A percentile compares a stretch with the other conserved stretches of the same genome.
Conservation (phyloP, 2,113 vertebrate species). For the Monopterus albus region DNA sequence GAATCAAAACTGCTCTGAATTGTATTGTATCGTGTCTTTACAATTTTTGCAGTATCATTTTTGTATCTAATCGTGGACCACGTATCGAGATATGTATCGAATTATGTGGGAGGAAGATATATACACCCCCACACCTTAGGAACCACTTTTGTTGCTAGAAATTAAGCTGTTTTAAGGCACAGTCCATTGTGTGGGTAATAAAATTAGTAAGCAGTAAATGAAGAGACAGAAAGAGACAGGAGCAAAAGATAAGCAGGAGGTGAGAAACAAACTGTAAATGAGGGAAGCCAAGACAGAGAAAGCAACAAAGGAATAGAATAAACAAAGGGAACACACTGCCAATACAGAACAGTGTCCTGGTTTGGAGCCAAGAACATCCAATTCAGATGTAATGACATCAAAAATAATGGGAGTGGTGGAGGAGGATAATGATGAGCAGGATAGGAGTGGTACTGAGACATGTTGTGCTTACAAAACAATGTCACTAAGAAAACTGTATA, state of each 20-base stretch:
- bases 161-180: neutral
- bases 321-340: neutral
- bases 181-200: neutral
- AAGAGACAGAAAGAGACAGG: neutral
- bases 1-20: too few species aligned
- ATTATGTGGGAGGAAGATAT: too few species aligned
- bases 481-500: too few species aligned
- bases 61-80: too few species aligned
- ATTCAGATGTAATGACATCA: neutral
- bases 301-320: neutral
- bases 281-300: conserved; percentile 7
- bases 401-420: neutral
- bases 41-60: too few species aligned
- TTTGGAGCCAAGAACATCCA: neutral
- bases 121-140: too few species aligned
- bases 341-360: neutral
- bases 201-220: neutral
- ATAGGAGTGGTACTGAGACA: neutral
- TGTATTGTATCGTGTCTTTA: too few species aligned
- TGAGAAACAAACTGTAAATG: conserved; percentile 22
- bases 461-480: neutral
- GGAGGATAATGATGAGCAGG: neutral
- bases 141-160: neutral
- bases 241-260: neutral
- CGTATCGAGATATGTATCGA: too few species aligned